Evolutionary conservation across 2,113 vertebrate genomes (phyloP), one percentile per base, ranked within the genome.

Genomic region (Bothrops jararaca): DNA sequence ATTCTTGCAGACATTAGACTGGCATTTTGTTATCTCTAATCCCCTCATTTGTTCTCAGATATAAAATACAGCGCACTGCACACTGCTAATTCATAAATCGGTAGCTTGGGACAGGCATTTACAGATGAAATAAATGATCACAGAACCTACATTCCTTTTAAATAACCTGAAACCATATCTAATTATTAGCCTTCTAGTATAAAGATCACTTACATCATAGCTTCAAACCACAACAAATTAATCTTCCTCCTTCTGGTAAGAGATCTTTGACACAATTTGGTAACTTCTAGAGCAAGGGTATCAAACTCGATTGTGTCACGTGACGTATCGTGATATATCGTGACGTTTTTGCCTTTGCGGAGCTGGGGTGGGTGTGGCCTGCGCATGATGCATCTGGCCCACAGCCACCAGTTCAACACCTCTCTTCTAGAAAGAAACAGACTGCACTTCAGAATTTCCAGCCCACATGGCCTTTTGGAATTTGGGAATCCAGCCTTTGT

Each of bases 41-140:
- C 88, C 90, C 58, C 58, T 80, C 45, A 12, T 64, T 85, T 64
- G n/a, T 92, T 54, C 80, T 85, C 0, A 0, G 34, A 88, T 97
- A 96, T 96, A 97, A 94, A 52, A 56, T 58, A 18, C 89, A 94
- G 48, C 91, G 86, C 69, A 7, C 60, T 56, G 91, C 96, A 95
- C 90, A 92, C 95, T 95, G 96, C 54, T 93, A 91, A 95, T 48
- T 94, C 95, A 92, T 96, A 95, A 96, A 97, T 97, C 94, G 95
- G 57, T 11, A 89, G 88, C 3, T 0, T 3, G 29, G 90, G 20
- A 92, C 1, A 57, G 88, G 34, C 92, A 90, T 92, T 45, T 9
- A 12, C 29, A 20, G 95, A 0, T 23, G 24, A 94, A 86, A 54
- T 24, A 92, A 42, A 85, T 91, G 93, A 94, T 90, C 94, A 54